These are phyloP conservation scores for Myocastor coypus DNA, from an alignment of 2,113 vertebrate species.

Conservation along the genomic window DNA sequence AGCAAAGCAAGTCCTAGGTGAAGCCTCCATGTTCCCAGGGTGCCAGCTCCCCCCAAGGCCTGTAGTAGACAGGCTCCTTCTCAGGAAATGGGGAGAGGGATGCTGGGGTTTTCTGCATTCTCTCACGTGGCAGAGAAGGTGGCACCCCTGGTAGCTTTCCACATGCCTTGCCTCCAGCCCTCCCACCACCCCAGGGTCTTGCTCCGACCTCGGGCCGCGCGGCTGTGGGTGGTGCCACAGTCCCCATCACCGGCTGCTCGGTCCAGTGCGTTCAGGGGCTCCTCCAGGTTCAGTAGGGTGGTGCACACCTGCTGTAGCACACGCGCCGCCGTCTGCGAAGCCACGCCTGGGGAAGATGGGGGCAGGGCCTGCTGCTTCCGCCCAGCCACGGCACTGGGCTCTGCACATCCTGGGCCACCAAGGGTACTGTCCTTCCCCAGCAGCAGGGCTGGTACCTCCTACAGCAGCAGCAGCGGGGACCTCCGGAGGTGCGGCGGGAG, in stretches of 20 bases:
- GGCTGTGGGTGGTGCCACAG: slow-evolving; percentile 94
- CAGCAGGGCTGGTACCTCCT: slow-evolving; percentile 74
- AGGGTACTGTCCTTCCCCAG: not conserved
- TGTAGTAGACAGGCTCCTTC: not conserved
- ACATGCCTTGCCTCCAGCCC: not conserved
- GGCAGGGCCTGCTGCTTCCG: not conserved
- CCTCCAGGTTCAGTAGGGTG: slow-evolving; percentile 88
- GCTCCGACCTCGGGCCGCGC: slow-evolving; percentile 90
- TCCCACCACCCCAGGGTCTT: not conserved
- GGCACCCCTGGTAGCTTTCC: not conserved
- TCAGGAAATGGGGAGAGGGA: not conserved
- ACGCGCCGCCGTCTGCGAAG: slow-evolving; percentile 61
- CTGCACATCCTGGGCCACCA: not conserved
- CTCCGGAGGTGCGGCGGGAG: slow-evolving; percentile 35
- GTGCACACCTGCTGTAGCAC: slow-evolving; percentile 89
- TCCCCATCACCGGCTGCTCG: slow-evolving; percentile 94
- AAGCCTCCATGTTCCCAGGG: no score
- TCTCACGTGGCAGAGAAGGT: not conserved
- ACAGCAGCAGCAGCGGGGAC: not conserved
- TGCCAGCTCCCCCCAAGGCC: not conserved
- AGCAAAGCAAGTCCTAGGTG: not conserved
- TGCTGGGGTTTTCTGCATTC: not conserved
- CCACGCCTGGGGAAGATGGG: slow-evolving; percentile 77
- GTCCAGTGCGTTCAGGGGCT: slow-evolving; percentile 94
- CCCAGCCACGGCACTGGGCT: not conserved